These are phyloP conservation scores for Aphelinus atriplicis DNA, from an alignment of 1,140 invertebrate species.

Conservation along the genomic window DNA sequence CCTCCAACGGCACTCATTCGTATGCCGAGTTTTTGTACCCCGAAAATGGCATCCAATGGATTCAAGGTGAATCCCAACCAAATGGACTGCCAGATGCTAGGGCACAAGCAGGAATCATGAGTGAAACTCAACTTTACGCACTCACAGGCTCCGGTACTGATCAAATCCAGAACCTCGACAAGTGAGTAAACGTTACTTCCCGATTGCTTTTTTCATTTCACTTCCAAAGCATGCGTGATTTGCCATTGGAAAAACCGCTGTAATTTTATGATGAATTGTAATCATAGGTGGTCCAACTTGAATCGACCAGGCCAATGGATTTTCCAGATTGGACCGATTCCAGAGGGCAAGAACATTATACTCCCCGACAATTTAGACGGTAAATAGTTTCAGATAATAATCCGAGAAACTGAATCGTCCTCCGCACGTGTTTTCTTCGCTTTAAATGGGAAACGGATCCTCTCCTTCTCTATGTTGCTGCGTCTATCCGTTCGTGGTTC, in stretches of 20 bases:
- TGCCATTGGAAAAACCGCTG: no score
- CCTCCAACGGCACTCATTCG: constrained; percentile 82
- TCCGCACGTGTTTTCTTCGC: neutral
- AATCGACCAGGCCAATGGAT: constrained; percentile 85
- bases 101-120: constrained; percentile 91
- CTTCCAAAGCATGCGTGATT: no score
- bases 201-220: constrained; percentile 21
- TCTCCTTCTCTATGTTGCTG: constrained; percentile 13
- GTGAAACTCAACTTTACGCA: constrained; percentile 77
- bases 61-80: constrained; percentile 76
- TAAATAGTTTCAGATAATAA: constrained; percentile 39
- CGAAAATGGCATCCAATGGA: constrained; percentile 89
- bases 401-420: neutral
- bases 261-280: constrained; percentile 31
- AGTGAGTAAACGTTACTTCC: constrained; percentile 64
- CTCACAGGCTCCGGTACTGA: constrained; percentile 89
- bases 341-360: constrained; percentile 70
- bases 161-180: constrained; percentile 80
- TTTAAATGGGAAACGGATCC: neutral
- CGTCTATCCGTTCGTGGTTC: neutral
- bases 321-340: constrained; percentile 79
- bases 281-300: constrained; percentile 83
- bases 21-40: constrained; percentile 89
- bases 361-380: constrained; percentile 72
- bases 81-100: constrained; percentile 83